Evolutionary conservation across 1,140 invertebrate species (phyloP).

Genomic region (Leptinotarsa undecemlineata): DNA sequence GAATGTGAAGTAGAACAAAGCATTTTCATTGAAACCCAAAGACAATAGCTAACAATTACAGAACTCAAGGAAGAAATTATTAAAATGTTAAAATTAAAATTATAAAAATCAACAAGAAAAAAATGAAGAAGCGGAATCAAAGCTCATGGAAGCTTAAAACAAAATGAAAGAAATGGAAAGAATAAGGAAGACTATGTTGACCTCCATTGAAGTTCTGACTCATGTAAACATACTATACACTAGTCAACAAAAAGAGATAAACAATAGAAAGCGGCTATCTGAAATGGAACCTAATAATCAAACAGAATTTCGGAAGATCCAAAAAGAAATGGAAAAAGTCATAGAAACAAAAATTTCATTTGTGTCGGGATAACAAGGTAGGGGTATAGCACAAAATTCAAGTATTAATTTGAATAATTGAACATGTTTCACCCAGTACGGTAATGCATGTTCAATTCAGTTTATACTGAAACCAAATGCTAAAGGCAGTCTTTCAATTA

Average conservation of each 20-base stretch:
- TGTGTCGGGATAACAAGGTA: neutral
- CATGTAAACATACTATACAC: neutral
- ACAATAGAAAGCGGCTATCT: conserved; percentile 1
- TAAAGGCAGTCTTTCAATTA: neutral
- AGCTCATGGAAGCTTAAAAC: neutral
- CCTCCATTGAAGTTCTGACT: conserved; percentile 4
- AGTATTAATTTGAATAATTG: too few species aligned
- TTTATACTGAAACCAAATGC: neutral
- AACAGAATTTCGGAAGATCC: neutral
- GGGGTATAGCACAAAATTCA: neutral
- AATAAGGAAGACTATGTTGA: conserved; percentile 9
- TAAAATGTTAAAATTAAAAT: neutral
- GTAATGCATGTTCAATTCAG: neutral
- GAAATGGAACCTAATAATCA: conserved; percentile 7
- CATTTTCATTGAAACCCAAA: too few species aligned
- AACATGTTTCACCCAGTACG: too few species aligned
- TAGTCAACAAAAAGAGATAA: conserved; percentile 7
- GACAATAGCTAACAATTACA: too few species aligned
- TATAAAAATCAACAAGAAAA: neutral
- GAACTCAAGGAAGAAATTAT: neutral
- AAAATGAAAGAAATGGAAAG: neutral
- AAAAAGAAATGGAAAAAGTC: conserved; percentile 2
- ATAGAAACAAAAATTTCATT: conserved; percentile 3
- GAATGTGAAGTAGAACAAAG: neutral
- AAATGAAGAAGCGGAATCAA: conserved; percentile 4